Base-by-base conservation (phyloP, 2,113 vertebrate genomes). In the Neolamprologus sp. region DNA sequence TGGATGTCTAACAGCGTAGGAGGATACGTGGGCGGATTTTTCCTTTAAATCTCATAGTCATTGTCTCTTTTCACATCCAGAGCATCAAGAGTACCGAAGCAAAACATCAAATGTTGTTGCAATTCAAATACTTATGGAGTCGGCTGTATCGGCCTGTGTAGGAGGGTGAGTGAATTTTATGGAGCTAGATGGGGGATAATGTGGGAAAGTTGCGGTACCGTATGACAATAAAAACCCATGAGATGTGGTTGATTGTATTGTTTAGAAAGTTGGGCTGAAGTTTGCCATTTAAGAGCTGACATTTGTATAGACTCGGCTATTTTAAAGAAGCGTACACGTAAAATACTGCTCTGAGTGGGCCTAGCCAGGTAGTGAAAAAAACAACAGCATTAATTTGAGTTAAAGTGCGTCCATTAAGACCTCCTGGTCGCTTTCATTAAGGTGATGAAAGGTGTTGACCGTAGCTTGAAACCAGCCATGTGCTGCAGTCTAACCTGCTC, bases 51-150 rank as follows among this genome's bases (percentile, higher is more conserved):
- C 83, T 89, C 81, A 55, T 19, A 60, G 85, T 85, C 83, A 83
- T 90, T 90, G 89, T 91, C 75, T 91, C 86, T 93, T 92, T 92
- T 87, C 79, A 85, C 80, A 93, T 85, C 85, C 84, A 84, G 88
- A 86, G 87, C 89, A 83, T 90, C 88, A 80, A 88, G 88, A 54
- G 90, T 51, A 84, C 63, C 8, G 60, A 93, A 87, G 75, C 90
- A 60, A 93, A 93, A 88, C 94, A 91, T 93, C 91, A 90, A 92
- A 93, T 91, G 90, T 90, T 87, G 92, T 85, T 81, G 92, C 89
- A 84, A 92, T 94, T 91, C 71, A 87, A 75, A 91, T 91, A 84
- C 89, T 93, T 73, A 81, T 60, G 85, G 63, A 87, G 83, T 80
- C 83, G 8, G 55, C 60, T 87, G 84, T 19, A 81, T 75, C 8